Conservation (phyloP, 2,888 invertebrate species). For the Apamea anceps region DNA sequence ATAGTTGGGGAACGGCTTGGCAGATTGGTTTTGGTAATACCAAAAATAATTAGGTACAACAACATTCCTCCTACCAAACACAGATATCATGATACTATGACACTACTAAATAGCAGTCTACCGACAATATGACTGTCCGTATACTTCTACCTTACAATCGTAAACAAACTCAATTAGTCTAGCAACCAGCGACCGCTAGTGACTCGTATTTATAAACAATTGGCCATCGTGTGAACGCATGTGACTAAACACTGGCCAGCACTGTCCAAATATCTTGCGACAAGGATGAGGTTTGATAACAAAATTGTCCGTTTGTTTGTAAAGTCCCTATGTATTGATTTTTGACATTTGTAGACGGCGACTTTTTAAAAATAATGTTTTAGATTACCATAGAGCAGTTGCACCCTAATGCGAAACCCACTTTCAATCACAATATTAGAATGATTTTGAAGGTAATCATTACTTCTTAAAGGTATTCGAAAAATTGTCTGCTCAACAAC, state of each 20-base stretch:
- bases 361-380: neutral
- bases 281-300: neutral
- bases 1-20: too few species aligned
- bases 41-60: too few species aligned
- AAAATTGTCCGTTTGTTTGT: neutral
- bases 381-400: neutral
- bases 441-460: too few species aligned
- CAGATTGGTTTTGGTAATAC: too few species aligned
- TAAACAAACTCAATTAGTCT: conserved; percentile 45
- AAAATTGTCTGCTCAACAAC: too few species aligned
- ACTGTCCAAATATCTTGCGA: neutral
- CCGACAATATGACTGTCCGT: neutral
- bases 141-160: neutral
- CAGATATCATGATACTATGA: neutral
- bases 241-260: conserved; percentile 35
- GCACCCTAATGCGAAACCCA: too few species aligned
- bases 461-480: too few species aligned
- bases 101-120: neutral
- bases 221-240: conserved; percentile 43
- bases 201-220: conserved; percentile 36
- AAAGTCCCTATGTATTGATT: too few species aligned
- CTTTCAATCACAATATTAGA: too few species aligned
- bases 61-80: neutral
- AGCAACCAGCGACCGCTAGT: neutral
- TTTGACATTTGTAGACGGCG: neutral